Evolutionary conservation across 2,888 invertebrate genomes (phyloP).

Genomic region (Hydropsyche betteni): DNA sequence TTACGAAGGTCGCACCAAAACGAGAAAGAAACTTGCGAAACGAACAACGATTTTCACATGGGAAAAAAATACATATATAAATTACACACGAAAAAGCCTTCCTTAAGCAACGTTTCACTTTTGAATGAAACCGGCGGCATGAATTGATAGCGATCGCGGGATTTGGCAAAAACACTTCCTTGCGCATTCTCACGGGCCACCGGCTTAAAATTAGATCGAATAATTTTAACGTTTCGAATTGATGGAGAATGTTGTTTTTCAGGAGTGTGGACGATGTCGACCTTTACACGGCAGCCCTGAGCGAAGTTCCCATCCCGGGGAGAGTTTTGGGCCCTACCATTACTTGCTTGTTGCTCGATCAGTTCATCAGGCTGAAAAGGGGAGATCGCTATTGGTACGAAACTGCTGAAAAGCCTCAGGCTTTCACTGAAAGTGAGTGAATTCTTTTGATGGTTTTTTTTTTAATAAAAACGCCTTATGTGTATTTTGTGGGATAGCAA

Average conservation of each 20-base stretch:
- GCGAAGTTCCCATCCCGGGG: conserved; percentile 76
- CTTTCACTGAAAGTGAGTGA: conserved; percentile 72
- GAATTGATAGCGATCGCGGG: neutral
- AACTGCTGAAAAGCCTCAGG: conserved; percentile 69
- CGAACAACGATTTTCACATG: no score
- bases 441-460: neutral
- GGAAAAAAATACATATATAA: no score
- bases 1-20: no score
- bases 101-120: neutral
- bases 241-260: conserved; percentile 16
- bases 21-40: no score
- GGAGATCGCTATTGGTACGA: conserved; percentile 94
- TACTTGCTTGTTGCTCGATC: conserved; percentile 84
- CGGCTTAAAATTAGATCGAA: conserved; percentile 2
- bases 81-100: no score
- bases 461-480: no score
- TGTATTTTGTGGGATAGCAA: no score
- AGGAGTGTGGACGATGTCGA: conserved; percentile 85
- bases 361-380: conserved; percentile 80
- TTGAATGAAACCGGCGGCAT: neutral
- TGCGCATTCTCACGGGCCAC: neutral
- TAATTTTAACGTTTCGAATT: conserved; percentile 2
- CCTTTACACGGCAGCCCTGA: conserved; percentile 86
- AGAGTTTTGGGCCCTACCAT: conserved; percentile 86
- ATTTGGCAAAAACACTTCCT: conserved; percentile 23